phyloP scores from a whole-genome alignment of 2,888 invertebrate genomes.

The Homarus gammarus region DNA sequence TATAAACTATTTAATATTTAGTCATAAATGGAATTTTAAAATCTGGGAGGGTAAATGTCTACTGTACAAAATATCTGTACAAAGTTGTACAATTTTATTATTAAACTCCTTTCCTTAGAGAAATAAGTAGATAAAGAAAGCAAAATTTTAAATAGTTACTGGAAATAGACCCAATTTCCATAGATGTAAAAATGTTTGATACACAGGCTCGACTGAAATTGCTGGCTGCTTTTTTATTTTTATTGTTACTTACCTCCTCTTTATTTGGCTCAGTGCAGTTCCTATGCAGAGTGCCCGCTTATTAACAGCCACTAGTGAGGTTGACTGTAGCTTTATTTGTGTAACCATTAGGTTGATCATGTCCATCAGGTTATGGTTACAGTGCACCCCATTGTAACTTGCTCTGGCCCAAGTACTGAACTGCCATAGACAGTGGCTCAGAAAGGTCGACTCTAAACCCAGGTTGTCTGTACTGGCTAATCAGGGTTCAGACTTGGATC shows the following conservation, averaged over 20 bases:
- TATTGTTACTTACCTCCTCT: constrained; percentile 29
- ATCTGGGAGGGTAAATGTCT: constrained; percentile 55
- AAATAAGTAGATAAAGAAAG: constrained; percentile 50
- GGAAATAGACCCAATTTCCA: constrained; percentile 33
- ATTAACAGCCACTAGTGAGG: constrained; percentile 71
- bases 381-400: constrained; percentile 13
- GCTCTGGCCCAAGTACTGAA: constrained; percentile 21
- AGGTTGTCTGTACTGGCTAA: constrained; percentile 19
- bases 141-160: constrained; percentile 46
- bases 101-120: constrained; percentile 48
- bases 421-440: background rate
- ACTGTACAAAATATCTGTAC: constrained; percentile 65
- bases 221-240: constrained; percentile 40
- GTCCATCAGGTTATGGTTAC: constrained; percentile 50
- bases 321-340: constrained; percentile 67
- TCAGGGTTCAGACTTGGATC: constrained; percentile 56
- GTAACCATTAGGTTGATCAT: constrained; percentile 61
- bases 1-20: constrained; percentile 37
- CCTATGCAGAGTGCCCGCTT: constrained; percentile 69
- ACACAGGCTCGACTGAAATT: constrained; percentile 30
- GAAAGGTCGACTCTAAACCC: constrained; percentile 20
- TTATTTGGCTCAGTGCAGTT: constrained; percentile 66
- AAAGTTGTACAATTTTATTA: constrained; percentile 62
- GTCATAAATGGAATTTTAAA: constrained; percentile 26
- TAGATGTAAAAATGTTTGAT: constrained; percentile 41